Evolutionary conservation across 2,113 vertebrate genomes (phyloP).

Genomic region (Neotoma lepida): DNA sequence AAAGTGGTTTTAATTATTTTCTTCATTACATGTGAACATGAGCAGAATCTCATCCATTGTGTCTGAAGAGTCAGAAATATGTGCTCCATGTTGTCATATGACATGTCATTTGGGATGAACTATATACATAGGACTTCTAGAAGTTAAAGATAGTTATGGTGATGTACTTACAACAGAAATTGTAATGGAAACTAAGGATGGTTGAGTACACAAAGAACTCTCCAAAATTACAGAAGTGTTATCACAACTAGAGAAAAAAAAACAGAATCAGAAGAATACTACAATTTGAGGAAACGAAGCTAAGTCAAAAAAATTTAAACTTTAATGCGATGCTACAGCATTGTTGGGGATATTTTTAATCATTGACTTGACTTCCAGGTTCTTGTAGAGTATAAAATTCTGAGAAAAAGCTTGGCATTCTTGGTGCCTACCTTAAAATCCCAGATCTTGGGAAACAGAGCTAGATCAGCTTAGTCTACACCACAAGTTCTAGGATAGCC

Average conservation of each 20-base stretch:
- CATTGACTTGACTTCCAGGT: neutral
- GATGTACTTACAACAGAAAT: neutral
- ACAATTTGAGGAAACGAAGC: neutral
- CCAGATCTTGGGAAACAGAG: neutral
- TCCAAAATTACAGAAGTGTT: neutral
- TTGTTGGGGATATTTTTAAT: neutral
- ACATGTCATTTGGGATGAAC: neutral
- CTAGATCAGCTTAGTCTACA: neutral
- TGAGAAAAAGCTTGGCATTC: neutral
- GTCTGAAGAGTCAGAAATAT: neutral
- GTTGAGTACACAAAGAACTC: neutral
- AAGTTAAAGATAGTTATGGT: neutral
- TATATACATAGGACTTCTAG: neutral
- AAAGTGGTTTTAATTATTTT: neutral
- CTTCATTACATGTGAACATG: neutral
- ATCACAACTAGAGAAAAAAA: neutral
- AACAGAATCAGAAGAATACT: neutral
- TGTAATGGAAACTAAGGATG: neutral
- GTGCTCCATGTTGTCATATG: too few relatives aligned
- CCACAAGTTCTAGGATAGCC: neutral
- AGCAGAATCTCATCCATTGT: neutral
- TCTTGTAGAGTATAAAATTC: neutral
- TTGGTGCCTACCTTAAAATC: neutral
- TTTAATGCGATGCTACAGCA: neutral
- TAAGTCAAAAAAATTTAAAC: neutral